Percentiles rank a stretch among this genome's conserved stretches.
phyloP scores from a whole-genome alignment of 2,797 vertebrate species.

The Austrolebias charrua region DNA sequence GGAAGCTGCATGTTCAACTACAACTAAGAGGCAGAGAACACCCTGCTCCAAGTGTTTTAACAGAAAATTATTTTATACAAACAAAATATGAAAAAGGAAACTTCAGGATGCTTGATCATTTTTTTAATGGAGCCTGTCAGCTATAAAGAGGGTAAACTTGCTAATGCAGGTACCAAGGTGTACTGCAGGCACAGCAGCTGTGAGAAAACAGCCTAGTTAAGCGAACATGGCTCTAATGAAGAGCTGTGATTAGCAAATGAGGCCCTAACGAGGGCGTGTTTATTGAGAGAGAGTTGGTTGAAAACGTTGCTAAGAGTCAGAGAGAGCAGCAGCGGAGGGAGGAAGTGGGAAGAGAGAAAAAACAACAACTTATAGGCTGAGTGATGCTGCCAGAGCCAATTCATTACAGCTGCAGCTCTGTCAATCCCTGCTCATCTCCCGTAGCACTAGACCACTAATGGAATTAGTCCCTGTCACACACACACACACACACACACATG shows the following conservation, averaged over 20 bases:
- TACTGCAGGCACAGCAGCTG: slow-evolving; percentile 59
- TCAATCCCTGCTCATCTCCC: slow-evolving; percentile 84
- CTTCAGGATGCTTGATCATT: slow-evolving; percentile 15
- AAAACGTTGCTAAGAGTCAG: slow-evolving; percentile 62
- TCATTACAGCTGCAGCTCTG: slow-evolving; percentile 82
- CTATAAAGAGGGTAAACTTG: slow-evolving; percentile 38
- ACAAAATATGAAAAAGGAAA: neutral
- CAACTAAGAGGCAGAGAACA: neutral
- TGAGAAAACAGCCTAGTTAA: slow-evolving; percentile 64
- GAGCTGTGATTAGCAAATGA: slow-evolving; percentile 67
- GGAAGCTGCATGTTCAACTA: neutral
- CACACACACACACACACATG: slow-evolving; percentile 26
- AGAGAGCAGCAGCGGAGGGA: slow-evolving; percentile 22
- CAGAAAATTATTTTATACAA: neutral
- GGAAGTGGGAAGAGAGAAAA: slow-evolving; percentile 20
- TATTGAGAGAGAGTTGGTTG: slow-evolving; percentile 70
- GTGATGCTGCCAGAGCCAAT: slow-evolving; percentile 82
- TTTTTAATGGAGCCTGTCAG: slow-evolving; percentile 24
- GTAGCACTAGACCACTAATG: slow-evolving; percentile 83
- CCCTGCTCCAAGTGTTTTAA: no score
- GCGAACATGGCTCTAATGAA: slow-evolving; percentile 63
- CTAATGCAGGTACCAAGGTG: slow-evolving; percentile 17
- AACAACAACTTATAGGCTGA: slow-evolving; percentile 64
- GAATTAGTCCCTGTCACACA: slow-evolving; percentile 81
- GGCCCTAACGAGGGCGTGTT: slow-evolving; percentile 68